These are phyloP conservation scores for Heliothis peltigera DNA, from an alignment of 2,888 invertebrate genomes.

Conservation along the genomic window DNA sequence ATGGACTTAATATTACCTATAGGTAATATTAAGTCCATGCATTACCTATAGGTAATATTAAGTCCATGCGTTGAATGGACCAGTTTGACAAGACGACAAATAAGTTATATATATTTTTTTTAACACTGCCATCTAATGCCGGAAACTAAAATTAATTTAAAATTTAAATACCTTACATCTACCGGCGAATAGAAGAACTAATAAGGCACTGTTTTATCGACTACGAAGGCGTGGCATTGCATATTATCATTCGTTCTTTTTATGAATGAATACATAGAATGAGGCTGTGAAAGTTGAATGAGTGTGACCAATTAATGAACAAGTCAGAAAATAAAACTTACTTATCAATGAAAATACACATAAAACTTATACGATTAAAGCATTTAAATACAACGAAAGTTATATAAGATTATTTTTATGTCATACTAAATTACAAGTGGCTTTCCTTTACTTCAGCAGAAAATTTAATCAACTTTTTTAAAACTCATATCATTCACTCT, in stretches of 20 bases:
- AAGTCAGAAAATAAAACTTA: not conserved
- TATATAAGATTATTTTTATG: not conserved
- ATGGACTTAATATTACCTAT: too few species aligned
- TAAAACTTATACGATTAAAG: not conserved
- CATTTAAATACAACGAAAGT: not conserved
- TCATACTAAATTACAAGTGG: not conserved
- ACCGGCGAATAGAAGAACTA: conserved; percentile 13
- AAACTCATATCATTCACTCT: conserved; percentile 21
- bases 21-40: too few species aligned
- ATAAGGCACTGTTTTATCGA: conserved; percentile 6
- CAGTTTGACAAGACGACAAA: too few species aligned
- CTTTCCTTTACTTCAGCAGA: not conserved
- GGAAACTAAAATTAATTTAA: not conserved
- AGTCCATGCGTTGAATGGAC: too few species aligned
- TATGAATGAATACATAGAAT: too few species aligned
- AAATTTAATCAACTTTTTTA: not conserved
- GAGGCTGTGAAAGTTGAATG: too few species aligned
- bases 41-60: too few species aligned
- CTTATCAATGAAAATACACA: not conserved
- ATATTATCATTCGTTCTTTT: conserved; percentile 15
- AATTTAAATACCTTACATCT: conserved; percentile 18
- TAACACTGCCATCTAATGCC: conserved; percentile 16
- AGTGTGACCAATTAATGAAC: not conserved
- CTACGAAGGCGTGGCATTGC: conserved; percentile 3
- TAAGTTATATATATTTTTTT: too few species aligned